Percentiles rank a stretch among this genome's conserved stretches.
phyloP scores from a whole-genome alignment of 2,113 vertebrate species.

The Brienomyrus longianalis region DNA sequence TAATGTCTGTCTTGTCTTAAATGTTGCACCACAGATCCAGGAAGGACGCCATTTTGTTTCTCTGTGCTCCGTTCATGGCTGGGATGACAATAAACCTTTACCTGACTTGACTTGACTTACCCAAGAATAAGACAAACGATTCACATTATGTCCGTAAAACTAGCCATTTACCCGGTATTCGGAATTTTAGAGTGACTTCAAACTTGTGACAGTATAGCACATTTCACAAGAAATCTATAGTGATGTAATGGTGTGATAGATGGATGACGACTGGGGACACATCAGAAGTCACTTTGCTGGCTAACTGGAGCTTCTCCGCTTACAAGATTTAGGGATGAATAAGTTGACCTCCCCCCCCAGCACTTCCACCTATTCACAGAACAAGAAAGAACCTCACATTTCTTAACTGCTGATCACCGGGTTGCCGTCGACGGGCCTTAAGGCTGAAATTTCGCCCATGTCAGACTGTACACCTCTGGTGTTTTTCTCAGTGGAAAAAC shows the following conservation, averaged over 20 bases:
- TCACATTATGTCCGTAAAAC: background rate
- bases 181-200: background rate
- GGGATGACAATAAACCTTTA: background rate
- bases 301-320: background rate
- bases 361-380: background rate
- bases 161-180: too few relatives aligned
- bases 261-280: background rate
- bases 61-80: background rate
- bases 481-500: background rate
- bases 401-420: background rate
- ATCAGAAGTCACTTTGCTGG: background rate
- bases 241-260: background rate
- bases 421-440: background rate
- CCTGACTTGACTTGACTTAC: background rate
- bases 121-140: background rate
- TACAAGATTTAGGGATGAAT: background rate
- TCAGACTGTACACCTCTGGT: background rate
- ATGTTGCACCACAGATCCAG: background rate
- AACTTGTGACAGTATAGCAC: background rate
- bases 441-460: background rate
- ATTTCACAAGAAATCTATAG: background rate
- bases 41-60: background rate
- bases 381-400: background rate
- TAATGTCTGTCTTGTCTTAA: background rate
- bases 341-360: background rate